These are phyloP conservation scores for Plebejus melissa DNA, from an alignment of 2,888 invertebrate species.

Conservation along the genomic window DNA sequence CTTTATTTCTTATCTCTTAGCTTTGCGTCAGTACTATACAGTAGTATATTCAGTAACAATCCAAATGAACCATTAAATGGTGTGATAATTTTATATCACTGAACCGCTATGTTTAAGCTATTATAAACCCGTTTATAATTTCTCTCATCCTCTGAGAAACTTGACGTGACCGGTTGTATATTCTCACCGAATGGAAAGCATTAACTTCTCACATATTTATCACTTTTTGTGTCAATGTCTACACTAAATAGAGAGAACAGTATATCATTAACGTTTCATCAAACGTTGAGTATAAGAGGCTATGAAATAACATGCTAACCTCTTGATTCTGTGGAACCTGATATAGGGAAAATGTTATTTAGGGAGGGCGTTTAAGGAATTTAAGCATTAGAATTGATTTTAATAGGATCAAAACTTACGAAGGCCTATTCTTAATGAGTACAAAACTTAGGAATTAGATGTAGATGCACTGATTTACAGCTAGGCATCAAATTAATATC, in stretches of 20 bases:
- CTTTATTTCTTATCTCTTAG: too few species aligned
- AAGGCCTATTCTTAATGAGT: not conserved
- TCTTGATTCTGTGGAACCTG: not conserved
- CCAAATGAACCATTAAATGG: not conserved
- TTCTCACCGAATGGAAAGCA: slow-evolving; percentile 4
- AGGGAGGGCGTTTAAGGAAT: not conserved
- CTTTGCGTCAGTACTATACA: too few species aligned
- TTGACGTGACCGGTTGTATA: not conserved
- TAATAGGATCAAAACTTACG: not conserved
- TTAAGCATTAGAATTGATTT: not conserved
- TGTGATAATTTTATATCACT: not conserved
- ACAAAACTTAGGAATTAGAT: not conserved
- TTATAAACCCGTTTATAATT: slow-evolving; percentile 4
- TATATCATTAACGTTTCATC: slow-evolving; percentile 5
- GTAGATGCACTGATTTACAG: not conserved
- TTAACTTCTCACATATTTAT: slow-evolving; percentile 11
- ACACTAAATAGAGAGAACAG: not conserved
- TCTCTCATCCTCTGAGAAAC: slow-evolving; percentile 15
- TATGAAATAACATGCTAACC: not conserved
- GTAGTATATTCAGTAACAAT: not conserved
- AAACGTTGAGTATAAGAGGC: not conserved
- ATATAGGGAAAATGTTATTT: not conserved
- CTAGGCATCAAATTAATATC: too few species aligned
- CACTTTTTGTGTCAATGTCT: slow-evolving; percentile 6
- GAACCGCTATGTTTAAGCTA: not conserved